Percentiles rank a stretch among this genome's conserved stretches.
Conservation (phyloP, 2,888 invertebrate species). For the Ichneumon xanthorius region DNA sequence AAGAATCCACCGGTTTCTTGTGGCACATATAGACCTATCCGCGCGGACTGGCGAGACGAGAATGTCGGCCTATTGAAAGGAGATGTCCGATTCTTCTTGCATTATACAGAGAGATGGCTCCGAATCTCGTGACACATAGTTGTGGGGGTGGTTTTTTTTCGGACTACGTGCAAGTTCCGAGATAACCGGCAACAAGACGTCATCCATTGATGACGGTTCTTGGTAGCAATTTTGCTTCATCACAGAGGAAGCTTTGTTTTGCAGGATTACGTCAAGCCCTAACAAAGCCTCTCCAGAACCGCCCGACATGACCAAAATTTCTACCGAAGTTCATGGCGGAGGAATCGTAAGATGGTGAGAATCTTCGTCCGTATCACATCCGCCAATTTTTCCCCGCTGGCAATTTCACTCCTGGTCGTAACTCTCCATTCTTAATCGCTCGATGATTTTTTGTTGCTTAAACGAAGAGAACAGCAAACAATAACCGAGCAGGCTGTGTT, state of each 20-base stretch:
- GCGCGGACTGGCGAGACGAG: constrained; percentile 20
- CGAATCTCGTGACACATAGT: constrained; percentile 24
- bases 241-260: too few relatives aligned
- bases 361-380: too few relatives aligned
- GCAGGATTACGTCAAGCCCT: too few relatives aligned
- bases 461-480: constrained; percentile 13
- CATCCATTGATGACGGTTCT: not conserved
- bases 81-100: constrained; percentile 57
- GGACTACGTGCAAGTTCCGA: not conserved
- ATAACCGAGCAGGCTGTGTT: constrained; percentile 33
- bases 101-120: constrained; percentile 1
- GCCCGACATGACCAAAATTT: not conserved
- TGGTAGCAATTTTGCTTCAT: not conserved
- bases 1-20: constrained; percentile 71
- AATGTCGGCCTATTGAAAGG: constrained; percentile 50
- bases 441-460: not conserved
- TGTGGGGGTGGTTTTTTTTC: constrained; percentile 1
- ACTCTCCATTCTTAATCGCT: constrained; percentile 6
- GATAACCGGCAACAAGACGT: not conserved
- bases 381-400: not conserved
- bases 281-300: not conserved
- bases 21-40: constrained; percentile 1
- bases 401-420: not conserved
- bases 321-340: not conserved
- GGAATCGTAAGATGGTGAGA: not conserved